These are phyloP conservation scores for Nothoprocta perdicaria DNA, from an alignment of 2,113 vertebrate genomes.

Conservation along the genomic window DNA sequence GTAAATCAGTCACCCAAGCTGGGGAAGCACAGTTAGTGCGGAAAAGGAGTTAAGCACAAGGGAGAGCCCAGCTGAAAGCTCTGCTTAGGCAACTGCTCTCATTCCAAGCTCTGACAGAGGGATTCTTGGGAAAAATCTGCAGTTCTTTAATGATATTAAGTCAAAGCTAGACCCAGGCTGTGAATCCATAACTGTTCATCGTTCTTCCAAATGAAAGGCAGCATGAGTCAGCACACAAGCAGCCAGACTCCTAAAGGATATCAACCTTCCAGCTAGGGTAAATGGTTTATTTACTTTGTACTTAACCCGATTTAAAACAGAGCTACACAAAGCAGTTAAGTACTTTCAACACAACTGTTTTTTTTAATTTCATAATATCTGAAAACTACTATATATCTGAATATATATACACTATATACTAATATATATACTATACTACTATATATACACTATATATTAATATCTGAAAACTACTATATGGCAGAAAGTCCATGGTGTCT, in stretches of 20 bases:
- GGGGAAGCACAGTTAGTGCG: neutral
- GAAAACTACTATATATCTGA: too few species aligned
- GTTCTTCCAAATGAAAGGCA: neutral
- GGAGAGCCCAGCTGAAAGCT: neutral
- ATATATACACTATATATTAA: too few species aligned
- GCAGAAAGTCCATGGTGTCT: neutral
- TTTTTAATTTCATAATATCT: too few species aligned
- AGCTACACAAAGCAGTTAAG: neutral
- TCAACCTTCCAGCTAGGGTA: neutral
- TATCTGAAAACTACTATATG: too few species aligned
- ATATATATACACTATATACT: too few species aligned
- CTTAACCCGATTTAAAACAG: conserved; percentile 9
- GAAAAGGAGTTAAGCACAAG: neutral
- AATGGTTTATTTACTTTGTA: neutral
- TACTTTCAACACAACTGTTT: neutral
- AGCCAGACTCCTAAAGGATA: neutral
- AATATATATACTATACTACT: too few species aligned
- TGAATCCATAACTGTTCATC: neutral
- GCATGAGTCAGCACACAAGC: neutral
- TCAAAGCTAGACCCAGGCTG: neutral
- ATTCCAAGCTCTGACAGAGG: neutral
- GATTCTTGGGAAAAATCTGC: neutral
- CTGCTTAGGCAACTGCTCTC: neutral
- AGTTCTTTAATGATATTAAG: neutral
- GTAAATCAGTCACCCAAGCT: neutral